phyloP scores from a whole-genome alignment of 2,888 invertebrate genomes.

The Plagiodera versicolora region DNA sequence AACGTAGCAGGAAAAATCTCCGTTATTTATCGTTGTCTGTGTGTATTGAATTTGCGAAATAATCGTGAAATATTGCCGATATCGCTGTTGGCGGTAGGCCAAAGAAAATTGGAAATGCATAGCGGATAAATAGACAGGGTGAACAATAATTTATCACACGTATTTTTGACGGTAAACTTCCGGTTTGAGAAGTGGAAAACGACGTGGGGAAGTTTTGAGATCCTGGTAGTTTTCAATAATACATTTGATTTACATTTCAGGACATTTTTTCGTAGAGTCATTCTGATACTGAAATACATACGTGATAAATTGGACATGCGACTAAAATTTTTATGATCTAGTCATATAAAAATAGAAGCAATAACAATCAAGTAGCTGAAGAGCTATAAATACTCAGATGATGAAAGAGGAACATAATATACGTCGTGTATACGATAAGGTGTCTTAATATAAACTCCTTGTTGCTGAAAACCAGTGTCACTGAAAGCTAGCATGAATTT shows the following conservation, averaged over 20 bases:
- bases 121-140: constrained; percentile 4
- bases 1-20: not conserved
- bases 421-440: not conserved
- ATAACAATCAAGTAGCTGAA: constrained; percentile 1
- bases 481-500: not conserved
- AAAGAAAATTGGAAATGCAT: constrained; percentile 1
- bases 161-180: not conserved
- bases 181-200: not conserved
- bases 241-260: too few species aligned
- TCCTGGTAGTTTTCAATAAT: too few species aligned
- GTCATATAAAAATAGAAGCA: constrained; percentile 1
- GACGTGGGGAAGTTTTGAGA: not conserved
- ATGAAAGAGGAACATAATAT: not conserved
- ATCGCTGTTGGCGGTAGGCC: constrained; percentile 3
- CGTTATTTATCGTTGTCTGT: constrained; percentile 13
- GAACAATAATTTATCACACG: constrained; percentile 7
- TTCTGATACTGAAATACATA: not conserved
- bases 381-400: not conserved
- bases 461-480: not conserved
- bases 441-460: not conserved
- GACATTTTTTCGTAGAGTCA: too few species aligned
- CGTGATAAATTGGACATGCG: not conserved
- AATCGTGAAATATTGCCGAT: constrained; percentile 11
- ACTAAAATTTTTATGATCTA: not conserved
- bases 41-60: constrained; percentile 14